A percentile compares a stretch with the other conserved stretches of the same genome.
Evolutionary conservation across 2,888 invertebrate species (phyloP).

Genomic region (Chesias legatella): DNA sequence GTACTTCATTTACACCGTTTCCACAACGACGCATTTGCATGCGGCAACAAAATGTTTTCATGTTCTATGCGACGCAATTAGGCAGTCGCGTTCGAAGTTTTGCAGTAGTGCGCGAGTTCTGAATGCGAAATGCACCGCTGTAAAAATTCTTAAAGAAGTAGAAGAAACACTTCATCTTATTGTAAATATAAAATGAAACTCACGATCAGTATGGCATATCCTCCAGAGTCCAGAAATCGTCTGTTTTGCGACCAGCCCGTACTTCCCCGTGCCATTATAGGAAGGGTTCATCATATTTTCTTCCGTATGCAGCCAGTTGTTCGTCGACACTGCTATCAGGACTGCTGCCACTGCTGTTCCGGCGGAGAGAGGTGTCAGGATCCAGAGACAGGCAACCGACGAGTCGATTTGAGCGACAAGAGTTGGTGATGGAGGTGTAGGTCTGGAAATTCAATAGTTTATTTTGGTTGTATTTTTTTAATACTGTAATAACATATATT

Average conservation of each 20-base stretch:
- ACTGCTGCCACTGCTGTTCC: constrained; percentile 86
- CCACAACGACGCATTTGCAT: too few relatives aligned
- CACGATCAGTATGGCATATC: constrained; percentile 89
- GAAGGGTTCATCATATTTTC: constrained; percentile 90
- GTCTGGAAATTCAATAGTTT: constrained; percentile 56
- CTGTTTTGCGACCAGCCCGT: constrained; percentile 85
- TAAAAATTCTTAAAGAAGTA: too few relatives aligned
- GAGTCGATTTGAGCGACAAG: constrained; percentile 78
- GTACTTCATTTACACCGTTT: too few relatives aligned
- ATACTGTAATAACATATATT: too few relatives aligned
- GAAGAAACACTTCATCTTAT: too few relatives aligned
- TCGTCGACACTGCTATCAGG: constrained; percentile 86
- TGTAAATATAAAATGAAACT: too few relatives aligned
- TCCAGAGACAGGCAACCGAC: constrained; percentile 82
- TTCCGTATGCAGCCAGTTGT: constrained; percentile 93
- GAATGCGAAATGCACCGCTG: too few relatives aligned
- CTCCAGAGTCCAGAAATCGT: constrained; percentile 91
- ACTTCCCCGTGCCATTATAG: constrained; percentile 88
- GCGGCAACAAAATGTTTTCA: too few relatives aligned
- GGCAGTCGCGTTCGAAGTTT: too few relatives aligned
- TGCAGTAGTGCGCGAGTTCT: too few relatives aligned
- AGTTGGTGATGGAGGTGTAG: constrained; percentile 69
- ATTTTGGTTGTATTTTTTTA: too few relatives aligned
- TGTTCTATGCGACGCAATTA: too few relatives aligned
- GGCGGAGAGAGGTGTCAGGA: constrained; percentile 83